phyloP scores from a whole-genome alignment of 2,888 invertebrate genomes.

The Thera obeliscata region DNA sequence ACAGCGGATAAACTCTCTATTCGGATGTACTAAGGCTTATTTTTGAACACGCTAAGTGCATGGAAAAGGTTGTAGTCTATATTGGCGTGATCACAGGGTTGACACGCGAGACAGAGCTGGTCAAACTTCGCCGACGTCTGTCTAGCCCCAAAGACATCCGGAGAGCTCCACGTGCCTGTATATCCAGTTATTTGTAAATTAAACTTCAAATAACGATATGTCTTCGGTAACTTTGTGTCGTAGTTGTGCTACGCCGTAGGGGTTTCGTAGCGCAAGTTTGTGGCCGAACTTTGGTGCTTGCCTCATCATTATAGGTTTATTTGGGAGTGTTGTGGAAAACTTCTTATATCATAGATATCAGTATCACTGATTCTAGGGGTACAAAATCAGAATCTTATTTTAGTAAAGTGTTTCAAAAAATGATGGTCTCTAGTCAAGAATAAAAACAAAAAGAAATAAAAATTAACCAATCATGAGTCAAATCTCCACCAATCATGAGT shows the following conservation, averaged over 20 bases:
- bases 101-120: constrained; percentile 66
- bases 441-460: too few species aligned
- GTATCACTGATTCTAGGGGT: background rate
- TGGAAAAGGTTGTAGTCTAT: constrained; percentile 43
- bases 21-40: constrained; percentile 2
- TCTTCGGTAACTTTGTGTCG: constrained; percentile 21
- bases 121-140: constrained; percentile 70
- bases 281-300: constrained; percentile 22
- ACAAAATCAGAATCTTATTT: background rate
- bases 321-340: background rate
- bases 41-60: constrained; percentile 19
- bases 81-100: constrained; percentile 76
- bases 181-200: constrained; percentile 51
- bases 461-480: too few species aligned
- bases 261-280: constrained; percentile 30
- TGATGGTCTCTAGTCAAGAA: too few species aligned
- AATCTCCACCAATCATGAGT: too few species aligned
- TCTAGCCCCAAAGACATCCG: constrained; percentile 43
- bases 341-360: background rate
- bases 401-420: too few species aligned
- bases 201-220: constrained; percentile 43
- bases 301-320: constrained; percentile 16
- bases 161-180: constrained; percentile 35
- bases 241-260: constrained; percentile 30
- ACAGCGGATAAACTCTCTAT: constrained; percentile 26